phyloP scores from a whole-genome alignment of 1,140 invertebrate species.

The Drosophila murphyi region DNA sequence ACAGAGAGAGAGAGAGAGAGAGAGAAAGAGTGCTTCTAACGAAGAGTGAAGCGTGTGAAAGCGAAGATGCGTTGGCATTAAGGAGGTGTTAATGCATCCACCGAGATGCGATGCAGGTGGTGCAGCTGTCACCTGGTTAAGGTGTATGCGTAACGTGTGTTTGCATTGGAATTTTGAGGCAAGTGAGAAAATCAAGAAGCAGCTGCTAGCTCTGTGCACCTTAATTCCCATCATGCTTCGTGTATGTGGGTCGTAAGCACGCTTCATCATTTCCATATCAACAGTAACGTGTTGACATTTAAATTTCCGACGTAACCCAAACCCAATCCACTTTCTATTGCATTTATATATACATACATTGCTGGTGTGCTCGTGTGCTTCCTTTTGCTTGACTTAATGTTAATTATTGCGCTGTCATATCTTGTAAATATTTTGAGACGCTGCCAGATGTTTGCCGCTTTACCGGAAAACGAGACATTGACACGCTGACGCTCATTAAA shows the following conservation, averaged over 20 bases:
- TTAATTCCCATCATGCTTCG: slow-evolving; percentile 34
- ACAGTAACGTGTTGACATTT: slow-evolving; percentile 67
- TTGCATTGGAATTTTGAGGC: neutral
- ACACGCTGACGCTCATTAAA: slow-evolving; percentile 72
- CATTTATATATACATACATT: neutral
- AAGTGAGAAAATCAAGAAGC: slow-evolving; percentile 32
- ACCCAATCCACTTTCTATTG: neutral
- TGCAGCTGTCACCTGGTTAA: slow-evolving; percentile 56
- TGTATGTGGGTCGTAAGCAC: slow-evolving; percentile 34
- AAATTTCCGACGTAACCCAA: slow-evolving; percentile 63
- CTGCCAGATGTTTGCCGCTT: slow-evolving; percentile 6
- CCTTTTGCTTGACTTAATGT: slow-evolving; percentile 36
- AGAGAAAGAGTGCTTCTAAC: neutral
- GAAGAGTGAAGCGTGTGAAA: neutral
- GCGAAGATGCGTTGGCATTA: slow-evolving; percentile 42
- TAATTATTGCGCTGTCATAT: slow-evolving; percentile 70
- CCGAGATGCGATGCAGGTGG: neutral
- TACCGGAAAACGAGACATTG: slow-evolving; percentile 63
- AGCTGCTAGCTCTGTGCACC: neutral
- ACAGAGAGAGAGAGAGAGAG: neutral
- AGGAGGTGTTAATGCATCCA: slow-evolving; percentile 67
- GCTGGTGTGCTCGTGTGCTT: neutral
- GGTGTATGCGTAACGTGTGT: slow-evolving; percentile 43
- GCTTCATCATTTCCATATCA: slow-evolving; percentile 67
- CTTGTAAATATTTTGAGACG: slow-evolving; percentile 68